Evolutionary conservation across 2,113 vertebrate genomes (phyloP), one percentile per base, ranked within the genome.

Genomic region (Pimephales promelas): DNA sequence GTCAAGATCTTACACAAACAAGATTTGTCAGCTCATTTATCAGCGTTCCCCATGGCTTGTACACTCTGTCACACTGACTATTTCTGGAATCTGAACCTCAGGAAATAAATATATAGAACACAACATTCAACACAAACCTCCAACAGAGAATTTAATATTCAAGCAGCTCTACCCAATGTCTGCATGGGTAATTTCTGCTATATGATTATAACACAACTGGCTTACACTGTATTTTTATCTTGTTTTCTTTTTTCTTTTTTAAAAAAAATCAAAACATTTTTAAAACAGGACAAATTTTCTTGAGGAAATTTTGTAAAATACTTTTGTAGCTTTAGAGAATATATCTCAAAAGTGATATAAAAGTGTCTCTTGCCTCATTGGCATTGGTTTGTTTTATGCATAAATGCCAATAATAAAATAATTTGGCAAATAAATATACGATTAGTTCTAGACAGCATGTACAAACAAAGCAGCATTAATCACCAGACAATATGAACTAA

Each of bases 1-100:
- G 91, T 92, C 92, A 92, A 92, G 91, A 92, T 92, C 88, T 92
- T 92, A 93, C 90, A 92, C 92, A 94, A 94, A 94, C 92, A 93
- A 89, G 92, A 92, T 93, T 92, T 94, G 94, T 94, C 94, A 94
- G 93, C 93, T 93, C 92, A 94, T 94, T 94, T 94, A 93, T 94
- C 93, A 92, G 90, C 83, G 86, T 89, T 89, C 89, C 91, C 88
- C 9, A 87, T 84, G 79, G 86, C 91, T 90, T 92, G 91, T 93
- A 91, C 91, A 90, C 90, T 90, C 90, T 92, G 90, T 92, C 89
- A 78, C 91, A 92, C 86, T 88, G 91, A 92, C 91, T 92, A 89
- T 84, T 93, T 92, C 90, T 93, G 90, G 90, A 91, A 91, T 86
- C 79, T 86, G 89, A 88, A 92, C 90, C 91, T 86, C 64, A 81